Evolutionary conservation across 1,140 invertebrate genomes (phyloP), one percentile per base, ranked within the genome.

Genomic region (Hylaeus volcanicus): DNA sequence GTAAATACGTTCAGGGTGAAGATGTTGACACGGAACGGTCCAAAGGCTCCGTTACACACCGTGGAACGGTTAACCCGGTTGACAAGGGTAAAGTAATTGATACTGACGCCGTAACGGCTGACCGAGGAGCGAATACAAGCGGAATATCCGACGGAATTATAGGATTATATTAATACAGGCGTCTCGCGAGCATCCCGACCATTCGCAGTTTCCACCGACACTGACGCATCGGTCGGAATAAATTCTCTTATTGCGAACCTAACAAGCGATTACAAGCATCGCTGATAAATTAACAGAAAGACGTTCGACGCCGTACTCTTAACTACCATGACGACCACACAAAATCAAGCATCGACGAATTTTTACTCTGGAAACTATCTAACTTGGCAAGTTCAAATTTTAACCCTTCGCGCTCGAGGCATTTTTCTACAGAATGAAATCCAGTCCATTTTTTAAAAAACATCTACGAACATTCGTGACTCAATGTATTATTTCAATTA

Each of bases 71-170:
- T 74, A 83, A 68, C 74, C 71, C 56, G 55, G 64, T 56, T 72
- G 83, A 85, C 53, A 79, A 80, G 72, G 82, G 77, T 79, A 71
- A 61, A 74, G 68, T 80, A 84, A 85, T 72, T 78, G 83, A 75
- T 74, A 80, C 66, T 68, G 81, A 79, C 63, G 55, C 14, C 15
- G 61, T 51, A 71, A 72, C 12, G 76, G 58, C 69, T 72, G 76
- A 56, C 76, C 69, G 55, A 41, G 60, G 39, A 55, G 15, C 12
- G n/a, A 39, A 11, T 64, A 79, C 74, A 55, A 64, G 69, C 69
- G 58, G 60, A 64, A 79, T 48, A 72, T 79, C 60, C 76, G 26
- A 55, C 41, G 76, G 76, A 79, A 79, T 79, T 70, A 79, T 79
- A 45, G 69, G 76, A 79, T 79, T 79, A 79, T 79, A 79, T 79